phyloP scores from a whole-genome alignment of 2,797 vertebrate species.

The Alouatta caraya region DNA sequence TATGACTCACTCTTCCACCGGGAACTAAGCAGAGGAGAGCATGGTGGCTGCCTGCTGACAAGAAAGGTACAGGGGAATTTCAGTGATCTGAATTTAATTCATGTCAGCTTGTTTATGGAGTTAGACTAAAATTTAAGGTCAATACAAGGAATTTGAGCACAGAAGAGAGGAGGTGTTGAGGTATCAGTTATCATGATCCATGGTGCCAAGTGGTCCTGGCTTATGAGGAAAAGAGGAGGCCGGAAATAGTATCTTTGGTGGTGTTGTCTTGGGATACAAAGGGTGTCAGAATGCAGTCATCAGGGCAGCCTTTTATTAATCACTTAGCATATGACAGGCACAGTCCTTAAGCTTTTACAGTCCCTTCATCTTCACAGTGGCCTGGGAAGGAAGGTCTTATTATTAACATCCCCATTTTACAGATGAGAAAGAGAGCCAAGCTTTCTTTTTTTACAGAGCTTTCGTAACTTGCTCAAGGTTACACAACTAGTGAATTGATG shows the following conservation, averaged over 20 bases:
- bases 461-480: not conserved
- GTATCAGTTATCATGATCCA: not conserved
- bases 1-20: constrained; percentile 23
- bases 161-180: not conserved
- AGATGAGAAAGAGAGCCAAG: not conserved
- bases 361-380: not conserved
- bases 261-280: not conserved
- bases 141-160: not conserved
- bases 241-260: not conserved
- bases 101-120: not conserved
- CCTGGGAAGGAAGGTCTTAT: not conserved
- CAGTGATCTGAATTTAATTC: not conserved
- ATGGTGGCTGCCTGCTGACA: not conserved
- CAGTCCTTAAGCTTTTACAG: not conserved
- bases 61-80: not conserved
- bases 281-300: not conserved
- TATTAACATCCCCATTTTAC: not conserved
- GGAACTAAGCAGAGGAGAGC: not conserved
- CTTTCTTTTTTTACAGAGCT: not conserved
- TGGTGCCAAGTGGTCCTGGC: not conserved
- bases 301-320: not conserved
- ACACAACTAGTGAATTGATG: not conserved
- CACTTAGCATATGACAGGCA: not conserved
- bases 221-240: not conserved
- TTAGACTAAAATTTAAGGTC: not conserved